A percentile compares a stretch with the other conserved stretches of the same genome.
Evolutionary conservation across 2,113 vertebrate genomes (phyloP).

Genomic region (Crocuta crocuta): DNA sequence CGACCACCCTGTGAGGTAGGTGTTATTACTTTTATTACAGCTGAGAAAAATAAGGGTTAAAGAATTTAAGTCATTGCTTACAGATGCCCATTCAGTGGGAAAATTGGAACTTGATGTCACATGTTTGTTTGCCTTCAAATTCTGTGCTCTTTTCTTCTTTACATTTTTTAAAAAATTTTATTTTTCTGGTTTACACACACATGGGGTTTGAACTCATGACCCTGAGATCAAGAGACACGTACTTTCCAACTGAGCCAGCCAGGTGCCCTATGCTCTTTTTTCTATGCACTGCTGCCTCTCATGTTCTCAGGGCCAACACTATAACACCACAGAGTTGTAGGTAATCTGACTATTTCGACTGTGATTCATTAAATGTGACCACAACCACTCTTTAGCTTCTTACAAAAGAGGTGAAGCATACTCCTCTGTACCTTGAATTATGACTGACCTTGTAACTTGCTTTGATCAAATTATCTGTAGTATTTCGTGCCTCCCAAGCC

Average conservation of each 20-base stretch:
- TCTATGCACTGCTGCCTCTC: rapidly evolving
- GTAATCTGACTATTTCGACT: background rate
- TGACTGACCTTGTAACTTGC: background rate
- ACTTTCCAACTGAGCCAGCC: too few relatives aligned
- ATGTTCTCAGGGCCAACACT: rapidly evolving
- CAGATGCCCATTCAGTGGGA: rapidly evolving
- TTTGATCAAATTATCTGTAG: background rate
- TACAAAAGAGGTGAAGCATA: background rate
- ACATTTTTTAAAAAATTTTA: too few relatives aligned
- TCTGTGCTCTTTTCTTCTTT: background rate
- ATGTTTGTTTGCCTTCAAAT: background rate
- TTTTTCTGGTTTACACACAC: too few relatives aligned
- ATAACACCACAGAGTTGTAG: background rate
- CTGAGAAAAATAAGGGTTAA: background rate
- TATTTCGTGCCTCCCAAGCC: background rate
- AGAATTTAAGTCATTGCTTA: background rate
- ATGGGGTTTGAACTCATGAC: too few relatives aligned
- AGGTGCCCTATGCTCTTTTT: background rate
- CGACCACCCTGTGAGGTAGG: background rate
- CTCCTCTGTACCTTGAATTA: background rate
- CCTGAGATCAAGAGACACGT: too few relatives aligned
- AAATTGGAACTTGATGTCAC: rapidly evolving
- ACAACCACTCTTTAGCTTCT: background rate
- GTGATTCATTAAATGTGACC: background rate
- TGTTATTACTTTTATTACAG: background rate